phyloP scores from a whole-genome alignment of 2,113 vertebrate genomes.

The Semicossyphus pulcher region DNA sequence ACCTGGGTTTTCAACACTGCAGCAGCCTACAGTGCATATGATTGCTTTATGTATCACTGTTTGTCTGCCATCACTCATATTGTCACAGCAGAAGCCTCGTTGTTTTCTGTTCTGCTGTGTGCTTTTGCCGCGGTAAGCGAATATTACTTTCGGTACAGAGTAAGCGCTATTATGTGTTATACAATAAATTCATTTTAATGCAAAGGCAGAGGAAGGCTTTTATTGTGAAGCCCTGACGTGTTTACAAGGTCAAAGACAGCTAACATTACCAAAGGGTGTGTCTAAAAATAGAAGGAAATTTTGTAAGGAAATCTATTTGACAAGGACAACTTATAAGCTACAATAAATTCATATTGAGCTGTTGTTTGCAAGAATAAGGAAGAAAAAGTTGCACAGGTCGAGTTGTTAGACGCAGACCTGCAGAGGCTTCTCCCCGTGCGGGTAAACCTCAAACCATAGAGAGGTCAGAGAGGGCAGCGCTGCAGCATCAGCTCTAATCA shows the following conservation, averaged over 20 bases:
- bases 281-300: neutral
- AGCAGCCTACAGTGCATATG: slow-evolving; percentile 24
- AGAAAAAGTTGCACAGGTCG: neutral
- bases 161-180: neutral
- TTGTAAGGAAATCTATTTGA: neutral
- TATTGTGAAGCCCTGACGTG: neutral
- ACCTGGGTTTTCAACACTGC: slow-evolving; percentile 30
- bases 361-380: neutral
- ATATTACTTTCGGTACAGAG: slow-evolving; percentile 32
- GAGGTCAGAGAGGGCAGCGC: slow-evolving; percentile 20
- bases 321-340: neutral
- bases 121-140: slow-evolving; percentile 25
- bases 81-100: slow-evolving; percentile 34
- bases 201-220: neutral
- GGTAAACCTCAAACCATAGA: slow-evolving; percentile 9
- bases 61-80: slow-evolving; percentile 55
- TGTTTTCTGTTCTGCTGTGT: slow-evolving; percentile 47
- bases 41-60: slow-evolving; percentile 50
- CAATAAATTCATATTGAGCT: neutral
- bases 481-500: slow-evolving; percentile 22
- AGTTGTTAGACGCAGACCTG: neutral
- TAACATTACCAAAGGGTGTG: neutral
- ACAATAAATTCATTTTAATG: slow-evolving; percentile 16
- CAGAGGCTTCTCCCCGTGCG: neutral
- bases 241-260: neutral